Conservation (phyloP, 2,888 invertebrate genomes). For the Xestobium rufovillosum region DNA sequence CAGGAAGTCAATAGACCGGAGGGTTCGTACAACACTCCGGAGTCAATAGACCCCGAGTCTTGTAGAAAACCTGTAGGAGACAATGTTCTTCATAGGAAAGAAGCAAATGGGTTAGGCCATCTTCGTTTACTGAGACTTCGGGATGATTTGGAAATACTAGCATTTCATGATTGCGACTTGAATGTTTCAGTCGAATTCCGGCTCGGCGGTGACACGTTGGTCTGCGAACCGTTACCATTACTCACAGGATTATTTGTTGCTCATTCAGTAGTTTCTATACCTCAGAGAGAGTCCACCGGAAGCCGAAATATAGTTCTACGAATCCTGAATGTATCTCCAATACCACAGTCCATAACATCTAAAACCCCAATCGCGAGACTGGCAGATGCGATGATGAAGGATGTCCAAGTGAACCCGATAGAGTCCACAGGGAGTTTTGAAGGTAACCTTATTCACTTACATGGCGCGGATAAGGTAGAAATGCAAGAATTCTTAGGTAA, state of each 20-base stretch:
- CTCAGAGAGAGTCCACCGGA: neutral
- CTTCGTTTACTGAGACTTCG: neutral
- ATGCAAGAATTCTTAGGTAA: constrained; percentile 4
- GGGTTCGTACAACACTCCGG: no score
- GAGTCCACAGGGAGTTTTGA: neutral
- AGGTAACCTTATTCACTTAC: constrained; percentile 1
- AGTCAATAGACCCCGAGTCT: no score
- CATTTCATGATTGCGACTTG: constrained; percentile 2
- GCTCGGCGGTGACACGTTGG: neutral
- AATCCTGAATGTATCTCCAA: neutral
- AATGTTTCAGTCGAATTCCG: neutral
- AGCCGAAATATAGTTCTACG: neutral
- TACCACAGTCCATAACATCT: neutral
- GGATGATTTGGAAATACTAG: constrained; percentile 3
- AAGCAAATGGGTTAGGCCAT: no score
- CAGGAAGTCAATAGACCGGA: no score
- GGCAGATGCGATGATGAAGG: neutral
- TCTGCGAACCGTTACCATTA: constrained; percentile 3
- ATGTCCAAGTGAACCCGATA: neutral
- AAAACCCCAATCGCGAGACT: neutral
- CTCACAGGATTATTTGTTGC: neutral
- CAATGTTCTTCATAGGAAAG: no score
- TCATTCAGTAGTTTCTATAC: neutral
- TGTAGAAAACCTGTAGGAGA: no score
- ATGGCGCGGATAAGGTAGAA: constrained; percentile 5